Conservation (phyloP, 2,113 vertebrate genomes). For the Vulpes vulpes region DNA sequence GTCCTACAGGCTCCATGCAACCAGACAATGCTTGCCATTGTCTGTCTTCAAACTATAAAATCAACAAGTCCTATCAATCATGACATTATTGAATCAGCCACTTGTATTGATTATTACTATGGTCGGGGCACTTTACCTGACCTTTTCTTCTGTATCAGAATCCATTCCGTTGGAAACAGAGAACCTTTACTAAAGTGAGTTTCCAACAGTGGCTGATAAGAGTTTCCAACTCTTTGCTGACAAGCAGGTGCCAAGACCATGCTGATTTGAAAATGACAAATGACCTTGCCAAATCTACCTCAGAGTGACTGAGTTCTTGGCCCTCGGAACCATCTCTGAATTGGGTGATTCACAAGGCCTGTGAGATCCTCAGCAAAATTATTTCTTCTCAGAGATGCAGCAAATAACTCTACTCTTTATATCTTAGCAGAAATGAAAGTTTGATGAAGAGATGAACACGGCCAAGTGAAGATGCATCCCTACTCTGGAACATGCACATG, state of each 20-base stretch:
- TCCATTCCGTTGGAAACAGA: not conserved
- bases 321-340: not conserved
- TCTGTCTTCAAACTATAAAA: not conserved
- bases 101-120: not conserved
- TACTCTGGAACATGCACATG: not conserved
- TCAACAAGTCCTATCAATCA: not conserved
- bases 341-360: slow-evolving; percentile 32
- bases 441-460: not conserved
- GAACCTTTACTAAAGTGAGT: not conserved
- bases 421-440: slow-evolving; percentile 6
- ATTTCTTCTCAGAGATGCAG: not conserved
- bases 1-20: not conserved
- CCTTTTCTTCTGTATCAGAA: not conserved
- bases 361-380: slow-evolving; percentile 5
- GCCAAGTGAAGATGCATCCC: not conserved
- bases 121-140: not conserved
- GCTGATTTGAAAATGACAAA: slow-evolving; percentile 54
- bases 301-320: not conserved
- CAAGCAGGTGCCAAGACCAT: not conserved
- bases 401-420: not conserved
- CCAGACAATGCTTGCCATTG: not conserved
- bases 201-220: not conserved
- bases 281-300: slow-evolving; percentile 8
- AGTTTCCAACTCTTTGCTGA: not conserved
- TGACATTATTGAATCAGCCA: not conserved